phyloP scores from a whole-genome alignment of 2,888 invertebrate genomes.

The Cheilosia variabilis region DNA sequence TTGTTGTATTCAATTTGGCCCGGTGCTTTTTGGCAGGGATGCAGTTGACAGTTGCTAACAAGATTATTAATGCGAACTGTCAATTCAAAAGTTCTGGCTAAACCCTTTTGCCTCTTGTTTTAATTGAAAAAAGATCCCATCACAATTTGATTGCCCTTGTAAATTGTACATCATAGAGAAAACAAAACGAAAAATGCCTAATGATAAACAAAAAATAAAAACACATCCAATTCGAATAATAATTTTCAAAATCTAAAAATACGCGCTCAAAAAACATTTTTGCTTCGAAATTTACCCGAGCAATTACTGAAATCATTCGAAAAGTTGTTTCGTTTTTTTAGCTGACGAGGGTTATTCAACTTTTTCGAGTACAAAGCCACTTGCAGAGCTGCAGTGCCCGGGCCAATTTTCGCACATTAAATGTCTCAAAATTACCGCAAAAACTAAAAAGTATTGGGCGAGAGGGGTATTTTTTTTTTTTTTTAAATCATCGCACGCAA shows the following conservation, averaged over 20 bases:
- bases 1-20: slow-evolving; percentile 45
- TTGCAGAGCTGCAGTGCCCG: slow-evolving; percentile 5
- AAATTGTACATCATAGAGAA: neutral
- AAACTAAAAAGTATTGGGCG: neutral
- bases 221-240: neutral
- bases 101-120: slow-evolving; percentile 2
- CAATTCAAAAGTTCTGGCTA: slow-evolving; percentile 2
- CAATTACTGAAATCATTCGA: neutral
- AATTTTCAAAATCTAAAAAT: slow-evolving; percentile 17
- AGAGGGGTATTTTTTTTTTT: neutral
- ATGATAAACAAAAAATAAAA: slow-evolving; percentile 2
- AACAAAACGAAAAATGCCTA: neutral
- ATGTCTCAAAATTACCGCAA: slow-evolving; percentile 10
- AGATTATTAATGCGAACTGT: slow-evolving; percentile 33
- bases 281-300: neutral
- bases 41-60: slow-evolving; percentile 53
- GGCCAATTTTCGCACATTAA: slow-evolving; percentile 25
- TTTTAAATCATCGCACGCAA: slow-evolving; percentile 10
- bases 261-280: neutral
- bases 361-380: neutral
- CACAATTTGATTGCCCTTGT: slow-evolving; percentile 6
- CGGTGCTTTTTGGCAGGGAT: slow-evolving; percentile 11
- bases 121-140: slow-evolving; percentile 3
- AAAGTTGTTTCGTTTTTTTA: neutral
- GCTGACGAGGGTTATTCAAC: slow-evolving; percentile 18